These are phyloP conservation scores for Pollimyrus isidori DNA, from an alignment of 2,113 vertebrate species.

Conservation along the genomic window DNA sequence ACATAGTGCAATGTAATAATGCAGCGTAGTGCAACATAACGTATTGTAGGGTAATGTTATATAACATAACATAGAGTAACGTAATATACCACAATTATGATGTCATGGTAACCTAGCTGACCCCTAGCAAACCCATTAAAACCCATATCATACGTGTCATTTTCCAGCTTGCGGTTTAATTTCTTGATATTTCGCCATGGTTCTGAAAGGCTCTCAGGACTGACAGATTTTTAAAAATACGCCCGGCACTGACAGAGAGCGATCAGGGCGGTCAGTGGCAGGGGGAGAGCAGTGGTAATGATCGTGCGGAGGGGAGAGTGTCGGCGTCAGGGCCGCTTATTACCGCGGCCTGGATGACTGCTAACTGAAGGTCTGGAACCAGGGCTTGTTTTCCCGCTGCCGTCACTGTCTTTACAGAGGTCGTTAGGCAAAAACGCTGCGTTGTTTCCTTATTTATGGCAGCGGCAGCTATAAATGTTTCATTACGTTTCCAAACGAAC, in stretches of 20 bases:
- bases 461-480: slow-evolving; percentile 33
- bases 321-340: background rate
- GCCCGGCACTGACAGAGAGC: background rate
- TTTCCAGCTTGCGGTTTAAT: background rate
- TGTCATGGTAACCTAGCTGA: background rate
- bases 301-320: background rate
- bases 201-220: background rate
- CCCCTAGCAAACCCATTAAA: background rate
- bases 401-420: background rate
- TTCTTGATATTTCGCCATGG: no score
- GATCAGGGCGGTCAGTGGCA: background rate
- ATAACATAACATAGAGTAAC: background rate
- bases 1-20: background rate
- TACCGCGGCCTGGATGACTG: background rate
- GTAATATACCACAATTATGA: background rate
- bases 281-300: background rate
- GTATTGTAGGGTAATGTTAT: background rate
- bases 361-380: background rate
- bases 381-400: background rate
- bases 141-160: background rate
- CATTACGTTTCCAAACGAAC: slow-evolving; percentile 26
- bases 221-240: background rate
- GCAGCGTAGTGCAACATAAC: background rate
- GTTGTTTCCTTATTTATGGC: slow-evolving; percentile 31
- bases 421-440: slow-evolving; percentile 35